Percentiles rank a stretch among this genome's conserved stretches.
These are phyloP conservation scores for Euphydryas editha DNA, from an alignment of 2,888 invertebrate species.

Conservation along the genomic window DNA sequence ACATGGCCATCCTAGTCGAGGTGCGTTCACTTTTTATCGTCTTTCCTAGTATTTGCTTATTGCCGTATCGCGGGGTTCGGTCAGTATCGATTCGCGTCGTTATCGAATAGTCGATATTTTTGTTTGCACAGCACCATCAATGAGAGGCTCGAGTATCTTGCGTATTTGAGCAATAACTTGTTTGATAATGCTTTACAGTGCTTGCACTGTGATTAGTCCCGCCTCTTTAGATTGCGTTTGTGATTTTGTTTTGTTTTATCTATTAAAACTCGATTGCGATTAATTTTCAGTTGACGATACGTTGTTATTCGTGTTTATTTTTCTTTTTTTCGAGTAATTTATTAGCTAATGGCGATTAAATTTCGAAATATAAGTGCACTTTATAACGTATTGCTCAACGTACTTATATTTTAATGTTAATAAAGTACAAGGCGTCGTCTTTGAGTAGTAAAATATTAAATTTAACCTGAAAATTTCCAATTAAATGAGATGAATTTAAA, in stretches of 20 bases:
- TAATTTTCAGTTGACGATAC: constrained; percentile 12
- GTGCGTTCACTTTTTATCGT: constrained; percentile 64
- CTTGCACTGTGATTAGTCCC: constrained; percentile 71
- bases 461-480: not conserved
- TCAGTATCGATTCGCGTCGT: constrained; percentile 74
- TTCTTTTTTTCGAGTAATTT: constrained; percentile 24
- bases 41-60: constrained; percentile 62
- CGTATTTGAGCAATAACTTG: constrained; percentile 81
- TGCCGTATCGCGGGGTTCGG: constrained; percentile 58
- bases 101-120: constrained; percentile 79
- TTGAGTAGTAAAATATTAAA: not conserved
- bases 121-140: constrained; percentile 76
- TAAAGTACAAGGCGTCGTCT: not conserved
- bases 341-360: constrained; percentile 2
- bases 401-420: not conserved
- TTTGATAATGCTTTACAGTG: constrained; percentile 74
- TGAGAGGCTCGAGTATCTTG: constrained; percentile 74
- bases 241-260: constrained; percentile 57
- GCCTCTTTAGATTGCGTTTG: constrained; percentile 63
- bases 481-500: no score
- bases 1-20: constrained; percentile 44
- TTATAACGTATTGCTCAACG: not conserved
- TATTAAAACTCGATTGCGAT: constrained; percentile 39
- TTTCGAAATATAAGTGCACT: constrained; percentile 17
- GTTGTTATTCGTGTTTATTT: constrained; percentile 20